Percentiles rank a stretch among this genome's conserved stretches.
Evolutionary conservation across 2,113 vertebrate species (phyloP).

Genomic region (Corvus moneduloides): DNA sequence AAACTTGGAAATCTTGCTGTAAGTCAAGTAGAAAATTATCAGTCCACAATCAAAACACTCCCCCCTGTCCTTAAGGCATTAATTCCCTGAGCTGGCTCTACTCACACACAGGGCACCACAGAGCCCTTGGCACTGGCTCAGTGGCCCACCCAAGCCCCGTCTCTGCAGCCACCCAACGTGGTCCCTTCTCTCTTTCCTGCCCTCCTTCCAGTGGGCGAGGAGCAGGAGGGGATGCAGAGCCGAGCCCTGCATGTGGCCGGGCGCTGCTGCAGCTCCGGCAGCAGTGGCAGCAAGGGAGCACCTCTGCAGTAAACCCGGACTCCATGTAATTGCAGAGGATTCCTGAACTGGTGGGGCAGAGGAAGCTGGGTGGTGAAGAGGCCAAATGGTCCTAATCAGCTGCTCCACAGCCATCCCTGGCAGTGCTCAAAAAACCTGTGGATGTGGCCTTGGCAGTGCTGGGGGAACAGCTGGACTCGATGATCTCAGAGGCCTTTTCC

Average conservation of each 20-base stretch:
- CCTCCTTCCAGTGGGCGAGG: neutral
- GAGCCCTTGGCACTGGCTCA: neutral
- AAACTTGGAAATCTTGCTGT: neutral
- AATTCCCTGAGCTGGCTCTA: accelerated
- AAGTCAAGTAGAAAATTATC: neutral
- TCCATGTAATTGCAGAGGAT: neutral
- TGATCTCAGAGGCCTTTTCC: neutral
- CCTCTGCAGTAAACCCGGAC: neutral
- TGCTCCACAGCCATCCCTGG: neutral
- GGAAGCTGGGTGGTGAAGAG: neutral
- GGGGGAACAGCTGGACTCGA: neutral
- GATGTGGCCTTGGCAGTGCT: neutral
- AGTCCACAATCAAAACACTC: neutral
- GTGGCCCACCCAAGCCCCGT: accelerated
- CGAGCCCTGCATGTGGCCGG: accelerated
- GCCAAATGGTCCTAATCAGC: accelerated
- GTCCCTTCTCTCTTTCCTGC: neutral
- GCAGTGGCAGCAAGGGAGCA: neutral
- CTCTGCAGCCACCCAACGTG: neutral
- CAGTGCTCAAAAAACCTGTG: neutral
- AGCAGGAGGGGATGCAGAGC: neutral
- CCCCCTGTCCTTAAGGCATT: neutral
- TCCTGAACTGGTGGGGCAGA: neutral
- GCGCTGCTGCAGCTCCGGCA: neutral
- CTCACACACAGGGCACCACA: accelerated